Conservation (phyloP, 1,140 invertebrate genomes). For the Papilio polyxenes region DNA sequence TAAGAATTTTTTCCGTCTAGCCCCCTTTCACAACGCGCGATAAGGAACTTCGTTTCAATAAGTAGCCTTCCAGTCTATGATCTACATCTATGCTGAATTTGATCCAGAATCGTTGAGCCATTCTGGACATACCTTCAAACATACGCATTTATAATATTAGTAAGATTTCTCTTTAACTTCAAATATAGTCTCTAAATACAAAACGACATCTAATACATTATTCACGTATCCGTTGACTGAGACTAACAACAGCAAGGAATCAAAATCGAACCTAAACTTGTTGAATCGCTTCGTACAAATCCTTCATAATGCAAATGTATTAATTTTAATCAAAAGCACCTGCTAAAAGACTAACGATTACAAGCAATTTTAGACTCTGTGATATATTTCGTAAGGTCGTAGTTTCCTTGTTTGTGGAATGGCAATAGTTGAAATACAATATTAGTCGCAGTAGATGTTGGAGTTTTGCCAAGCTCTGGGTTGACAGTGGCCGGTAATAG, state of each 20-base stretch:
- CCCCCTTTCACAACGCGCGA: too few relatives aligned
- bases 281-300: not conserved
- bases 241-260: conserved; percentile 13
- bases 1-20: too few relatives aligned
- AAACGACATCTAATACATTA: not conserved
- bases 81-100: too few relatives aligned
- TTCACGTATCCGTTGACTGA: not conserved
- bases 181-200: not conserved
- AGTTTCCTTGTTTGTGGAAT: not conserved
- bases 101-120: too few relatives aligned
- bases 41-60: too few relatives aligned
- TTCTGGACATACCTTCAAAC: too few relatives aligned
- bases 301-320: conserved; percentile 17
- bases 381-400: too few relatives aligned
- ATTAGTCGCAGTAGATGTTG: conserved; percentile 24
- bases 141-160: too few relatives aligned
- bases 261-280: conserved; percentile 27
- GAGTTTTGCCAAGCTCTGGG: conserved; percentile 27
- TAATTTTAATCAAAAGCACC: conserved; percentile 22
- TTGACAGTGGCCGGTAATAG: conserved; percentile 31
- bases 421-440: conserved; percentile 1
- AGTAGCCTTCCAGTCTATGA: too few relatives aligned
- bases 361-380: not conserved
- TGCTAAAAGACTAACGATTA: not conserved
- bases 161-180: not conserved